Conservation (phyloP, 2,113 vertebrate species). For the Brienomyrus longianalis region DNA sequence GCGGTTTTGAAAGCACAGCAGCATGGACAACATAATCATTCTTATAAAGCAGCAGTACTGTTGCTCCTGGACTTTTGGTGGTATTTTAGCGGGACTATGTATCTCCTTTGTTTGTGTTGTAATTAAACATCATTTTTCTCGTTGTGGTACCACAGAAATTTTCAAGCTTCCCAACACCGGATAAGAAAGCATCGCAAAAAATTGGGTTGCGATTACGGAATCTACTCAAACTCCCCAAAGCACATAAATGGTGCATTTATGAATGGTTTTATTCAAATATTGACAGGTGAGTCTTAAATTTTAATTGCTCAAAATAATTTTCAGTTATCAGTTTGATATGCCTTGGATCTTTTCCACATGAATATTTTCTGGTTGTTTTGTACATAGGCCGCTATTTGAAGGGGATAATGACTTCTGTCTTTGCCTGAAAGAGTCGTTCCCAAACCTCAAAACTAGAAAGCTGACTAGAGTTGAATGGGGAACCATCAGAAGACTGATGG, state of each 20-base stretch:
- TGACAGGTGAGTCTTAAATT: constrained; percentile 75
- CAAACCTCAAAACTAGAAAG: constrained; percentile 93
- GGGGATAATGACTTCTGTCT: constrained; percentile 99
- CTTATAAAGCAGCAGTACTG: neutral
- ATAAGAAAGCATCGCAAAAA: constrained; percentile 95
- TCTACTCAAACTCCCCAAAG: constrained; percentile 94
- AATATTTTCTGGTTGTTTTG: constrained; percentile 22
- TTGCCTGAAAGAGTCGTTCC: constrained; percentile 95
- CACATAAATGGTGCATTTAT: constrained; percentile 99
- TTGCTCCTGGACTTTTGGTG: neutral
- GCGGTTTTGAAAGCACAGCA: neutral
- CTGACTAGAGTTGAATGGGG: constrained; percentile 96
- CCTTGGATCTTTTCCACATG: neutral
- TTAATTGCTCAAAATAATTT: neutral
- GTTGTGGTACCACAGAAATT: constrained; percentile 68
- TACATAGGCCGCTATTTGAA: constrained; percentile 88
- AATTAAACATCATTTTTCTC: neutral
- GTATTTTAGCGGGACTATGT: neutral
- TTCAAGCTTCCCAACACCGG: constrained; percentile 78
- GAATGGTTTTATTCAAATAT: constrained; percentile 99
- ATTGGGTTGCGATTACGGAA: constrained; percentile 92
- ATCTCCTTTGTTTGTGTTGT: neutral
- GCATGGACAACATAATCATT: neutral
- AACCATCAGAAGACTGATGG: constrained; percentile 94
- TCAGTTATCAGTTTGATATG: neutral